Evolutionary conservation across 1,140 invertebrate genomes (phyloP), one percentile per base, ranked within the genome.

Genomic region (Pogonognathellus flavescens): DNA sequence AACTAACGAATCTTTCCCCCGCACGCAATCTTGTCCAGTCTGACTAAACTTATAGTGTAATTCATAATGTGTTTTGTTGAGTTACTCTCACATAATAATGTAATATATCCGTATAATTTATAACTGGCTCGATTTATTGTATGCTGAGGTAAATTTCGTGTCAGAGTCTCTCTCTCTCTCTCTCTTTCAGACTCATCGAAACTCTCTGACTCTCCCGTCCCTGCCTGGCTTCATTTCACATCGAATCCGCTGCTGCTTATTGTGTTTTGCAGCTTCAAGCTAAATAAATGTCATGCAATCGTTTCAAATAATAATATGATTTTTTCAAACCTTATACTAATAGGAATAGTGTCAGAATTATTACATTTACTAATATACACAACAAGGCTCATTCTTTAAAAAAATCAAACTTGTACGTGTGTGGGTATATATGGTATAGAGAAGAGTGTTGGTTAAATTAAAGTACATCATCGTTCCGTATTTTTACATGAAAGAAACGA

Each of bases 1-100:
- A 84, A 49, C 86, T 86, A 86, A 87, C 82, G 85, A 88, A 88
- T 88, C 60, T 83, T 80, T 86, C 60, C 60, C 62, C 55, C 22
- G 62, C 88, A 88, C 86, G 88, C 88, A 87, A 88, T 85, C 60
- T 80, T 57, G 49, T 57, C 83, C 62, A 59, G 50, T 81, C 50
- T 55, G 80, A 13, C 53, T 76, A 76, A 76, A 76, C 70, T 50
- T 14, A 41, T 31, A 50, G 70, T 41, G 70, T 76, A 76, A 76
- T 76, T n/a, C 31, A 76, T 76, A 76, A 76, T 76, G 70, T 76
- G 41, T 76, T 76, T 76, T 76, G 31, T 16, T 49, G 31, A 72
- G 41, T 70, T 31, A 22, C 22, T 22, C 22, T 31, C 6, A 13
- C 13, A 16, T 25, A 2, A 18, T 70, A 70, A n/a, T 76, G 70